A percentile compares a stretch with the other conserved stretches of the same genome.
Conservation (phyloP, 2,888 invertebrate genomes). For the Stenoptilia bipunctidactyla region DNA sequence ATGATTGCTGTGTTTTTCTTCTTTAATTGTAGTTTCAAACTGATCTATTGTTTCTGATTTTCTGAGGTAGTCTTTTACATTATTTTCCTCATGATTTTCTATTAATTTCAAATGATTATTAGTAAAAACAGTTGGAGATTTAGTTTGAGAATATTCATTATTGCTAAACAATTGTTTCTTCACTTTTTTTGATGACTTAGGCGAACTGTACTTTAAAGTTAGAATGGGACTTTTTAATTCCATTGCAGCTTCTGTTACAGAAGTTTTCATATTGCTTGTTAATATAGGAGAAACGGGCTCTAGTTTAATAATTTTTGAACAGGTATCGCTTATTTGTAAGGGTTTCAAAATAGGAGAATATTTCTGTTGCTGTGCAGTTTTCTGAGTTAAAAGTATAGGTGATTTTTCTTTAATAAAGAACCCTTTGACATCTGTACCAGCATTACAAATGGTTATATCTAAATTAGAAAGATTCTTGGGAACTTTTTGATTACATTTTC, state of each 20-base stretch:
- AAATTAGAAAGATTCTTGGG: constrained; percentile 37
- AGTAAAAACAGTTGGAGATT: background rate
- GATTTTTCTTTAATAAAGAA: constrained; percentile 19
- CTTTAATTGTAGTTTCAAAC: background rate
- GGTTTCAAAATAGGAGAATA: constrained; percentile 26
- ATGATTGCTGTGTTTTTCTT: background rate
- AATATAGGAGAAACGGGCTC: constrained; percentile 28
- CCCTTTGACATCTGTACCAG: background rate
- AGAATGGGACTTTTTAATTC: constrained; percentile 38
- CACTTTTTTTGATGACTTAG: constrained; percentile 23
- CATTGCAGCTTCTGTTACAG: background rate
- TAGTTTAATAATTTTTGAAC: background rate
- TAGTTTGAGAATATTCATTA: constrained; percentile 3
- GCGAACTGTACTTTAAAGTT: constrained; percentile 22
- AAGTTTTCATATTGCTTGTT: background rate
- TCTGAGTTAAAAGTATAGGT: constrained; percentile 20
- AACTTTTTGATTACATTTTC: constrained; percentile 39
- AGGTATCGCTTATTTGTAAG: constrained; percentile 2
- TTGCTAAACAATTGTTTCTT: constrained; percentile 32
- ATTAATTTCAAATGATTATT: background rate
- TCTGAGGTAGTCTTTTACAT: background rate
- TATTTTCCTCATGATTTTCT: background rate
- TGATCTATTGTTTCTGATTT: background rate
- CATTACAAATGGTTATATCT: constrained; percentile 32
- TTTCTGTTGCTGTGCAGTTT: background rate